A percentile compares a stretch with the other conserved stretches of the same genome.
These are phyloP conservation scores for Hybognathus amarus DNA, from an alignment of 2,797 vertebrate species.

Conservation along the genomic window DNA sequence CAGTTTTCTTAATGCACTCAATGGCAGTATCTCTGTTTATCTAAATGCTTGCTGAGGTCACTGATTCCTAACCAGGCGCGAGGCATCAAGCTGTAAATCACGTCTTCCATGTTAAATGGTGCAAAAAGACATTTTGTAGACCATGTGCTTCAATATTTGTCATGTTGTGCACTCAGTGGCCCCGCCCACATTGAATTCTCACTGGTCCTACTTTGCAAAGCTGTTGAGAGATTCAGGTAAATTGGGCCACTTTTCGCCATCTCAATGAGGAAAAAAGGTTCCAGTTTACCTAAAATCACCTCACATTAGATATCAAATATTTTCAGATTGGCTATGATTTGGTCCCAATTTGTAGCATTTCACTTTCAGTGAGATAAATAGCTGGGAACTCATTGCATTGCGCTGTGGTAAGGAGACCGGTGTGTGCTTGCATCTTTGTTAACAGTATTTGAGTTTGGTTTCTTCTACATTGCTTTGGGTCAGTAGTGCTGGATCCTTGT, in stretches of 20 bases:
- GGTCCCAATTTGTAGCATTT: constrained; percentile 4
- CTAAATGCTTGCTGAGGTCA: constrained; percentile 23
- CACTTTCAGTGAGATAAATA: not conserved
- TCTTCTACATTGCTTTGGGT: constrained; percentile 40
- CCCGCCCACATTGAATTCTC: not conserved
- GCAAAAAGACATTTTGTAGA: not conserved
- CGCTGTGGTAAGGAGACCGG: constrained; percentile 13
- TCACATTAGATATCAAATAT: not conserved
- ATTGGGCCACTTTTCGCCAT: constrained; percentile 2
- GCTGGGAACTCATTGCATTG: not conserved
- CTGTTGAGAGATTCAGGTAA: constrained; percentile 8
- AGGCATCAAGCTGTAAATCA: not conserved
- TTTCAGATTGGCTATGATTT: constrained; percentile 23
- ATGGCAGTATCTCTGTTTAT: constrained; percentile 4
- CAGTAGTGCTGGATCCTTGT: constrained; percentile 43
- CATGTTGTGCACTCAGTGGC: not conserved
- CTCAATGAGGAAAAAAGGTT: not conserved
- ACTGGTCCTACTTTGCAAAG: not conserved
- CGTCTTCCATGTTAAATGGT: not conserved
- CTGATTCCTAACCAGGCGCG: constrained; percentile 15
- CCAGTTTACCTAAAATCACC: not conserved
- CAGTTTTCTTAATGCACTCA: constrained; percentile 17
- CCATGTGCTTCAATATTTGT: not conserved
- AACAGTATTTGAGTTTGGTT: constrained; percentile 46
- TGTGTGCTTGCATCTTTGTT: constrained; percentile 28